Conservation (phyloP, 2,113 vertebrate species). For the Trematocara marginatum region DNA sequence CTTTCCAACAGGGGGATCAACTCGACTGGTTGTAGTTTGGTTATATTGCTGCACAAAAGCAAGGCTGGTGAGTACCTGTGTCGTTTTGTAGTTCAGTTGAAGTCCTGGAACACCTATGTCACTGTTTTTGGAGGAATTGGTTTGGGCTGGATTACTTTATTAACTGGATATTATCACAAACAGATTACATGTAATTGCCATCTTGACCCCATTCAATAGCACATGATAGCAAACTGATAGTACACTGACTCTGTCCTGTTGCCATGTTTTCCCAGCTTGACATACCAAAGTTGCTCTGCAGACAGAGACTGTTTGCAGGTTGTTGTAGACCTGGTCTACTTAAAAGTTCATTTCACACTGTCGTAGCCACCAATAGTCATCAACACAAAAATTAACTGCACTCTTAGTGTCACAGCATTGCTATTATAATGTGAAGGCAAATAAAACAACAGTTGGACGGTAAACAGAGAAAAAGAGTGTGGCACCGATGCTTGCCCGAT, state of each 20-base stretch:
- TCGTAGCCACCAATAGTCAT: neutral
- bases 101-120: neutral
- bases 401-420: neutral
- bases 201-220: neutral
- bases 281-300: neutral
- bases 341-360: neutral
- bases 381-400: neutral
- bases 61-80: neutral
- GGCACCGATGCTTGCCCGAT: neutral
- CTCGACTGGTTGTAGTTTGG: neutral
- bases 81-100: neutral
- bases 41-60: neutral
- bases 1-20: neutral
- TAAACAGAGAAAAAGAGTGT: neutral
- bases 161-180: neutral
- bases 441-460: neutral
- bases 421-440: neutral
- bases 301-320: neutral
- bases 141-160: neutral
- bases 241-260: neutral
- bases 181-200: neutral
- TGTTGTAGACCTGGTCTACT: neutral
- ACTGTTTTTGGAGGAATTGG: rapidly evolving
- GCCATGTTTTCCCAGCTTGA: neutral
- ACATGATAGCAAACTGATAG: neutral